These are phyloP conservation scores for Drosophila paucipuncta DNA, from an alignment of 2,888 invertebrate genomes.

Conservation along the genomic window DNA sequence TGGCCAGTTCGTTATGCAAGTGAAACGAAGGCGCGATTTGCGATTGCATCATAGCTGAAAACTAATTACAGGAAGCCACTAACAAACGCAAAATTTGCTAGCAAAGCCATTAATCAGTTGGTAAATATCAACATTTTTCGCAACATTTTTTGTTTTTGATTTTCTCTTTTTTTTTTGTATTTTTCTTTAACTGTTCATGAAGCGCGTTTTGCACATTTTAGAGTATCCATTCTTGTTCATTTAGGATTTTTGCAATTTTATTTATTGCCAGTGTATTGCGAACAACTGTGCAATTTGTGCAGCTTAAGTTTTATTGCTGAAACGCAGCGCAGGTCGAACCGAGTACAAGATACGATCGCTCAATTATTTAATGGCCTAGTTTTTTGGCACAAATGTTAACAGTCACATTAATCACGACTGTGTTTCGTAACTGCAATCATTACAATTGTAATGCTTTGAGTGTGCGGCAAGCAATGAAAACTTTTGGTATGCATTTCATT, in stretches of 20 bases:
- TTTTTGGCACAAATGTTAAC: constrained; percentile 45
- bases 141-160: constrained; percentile 21
- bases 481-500: neutral
- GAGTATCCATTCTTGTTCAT: neutral
- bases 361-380: constrained; percentile 56
- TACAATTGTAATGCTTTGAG: constrained; percentile 15
- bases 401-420: constrained; percentile 26
- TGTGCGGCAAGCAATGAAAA: neutral
- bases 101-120: constrained; percentile 37
- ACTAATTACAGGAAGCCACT: constrained; percentile 71
- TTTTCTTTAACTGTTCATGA: constrained; percentile 39
- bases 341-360: constrained; percentile 18
- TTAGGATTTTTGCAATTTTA: constrained; percentile 3
- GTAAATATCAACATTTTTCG: constrained; percentile 45
- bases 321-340: constrained; percentile 16
- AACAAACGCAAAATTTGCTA: constrained; percentile 26
- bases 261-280: constrained; percentile 23
- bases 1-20: constrained; percentile 75
- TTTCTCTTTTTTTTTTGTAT: neutral
- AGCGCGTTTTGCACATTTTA: constrained; percentile 34
- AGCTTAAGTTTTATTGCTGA: constrained; percentile 29
- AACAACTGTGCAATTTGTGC: constrained; percentile 24
- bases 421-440: constrained; percentile 51
- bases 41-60: constrained; percentile 63
- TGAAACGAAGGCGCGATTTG: constrained; percentile 35